A percentile compares a stretch with the other conserved stretches of the same genome.
Evolutionary conservation across 2,797 vertebrate genomes (phyloP).

Genomic region (Martes flavigula): DNA sequence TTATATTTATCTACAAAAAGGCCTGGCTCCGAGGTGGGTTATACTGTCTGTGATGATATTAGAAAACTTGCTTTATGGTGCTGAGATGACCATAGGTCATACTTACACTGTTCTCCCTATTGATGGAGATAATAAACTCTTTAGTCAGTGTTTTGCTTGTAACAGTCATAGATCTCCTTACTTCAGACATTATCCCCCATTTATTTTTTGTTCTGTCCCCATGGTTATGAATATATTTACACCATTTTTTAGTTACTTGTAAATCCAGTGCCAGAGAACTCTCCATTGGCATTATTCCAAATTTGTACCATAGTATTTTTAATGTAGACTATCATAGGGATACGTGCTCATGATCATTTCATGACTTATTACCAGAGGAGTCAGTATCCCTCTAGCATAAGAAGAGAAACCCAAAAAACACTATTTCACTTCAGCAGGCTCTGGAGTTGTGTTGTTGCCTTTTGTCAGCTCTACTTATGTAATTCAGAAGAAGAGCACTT

Average conservation of each 20-base stretch:
- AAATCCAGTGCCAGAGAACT: conserved; percentile 10
- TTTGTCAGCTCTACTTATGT: conserved; percentile 43
- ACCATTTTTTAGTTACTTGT: background rate
- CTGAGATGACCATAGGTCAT: background rate
- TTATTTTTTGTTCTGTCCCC: background rate
- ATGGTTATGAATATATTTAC: background rate
- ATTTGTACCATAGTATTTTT: background rate
- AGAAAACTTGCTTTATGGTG: background rate
- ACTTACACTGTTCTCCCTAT: background rate
- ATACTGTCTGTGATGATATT: background rate
- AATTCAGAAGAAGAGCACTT: conserved; percentile 42
- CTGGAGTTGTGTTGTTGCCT: background rate
- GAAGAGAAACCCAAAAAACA: conserved; percentile 24
- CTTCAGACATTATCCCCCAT: background rate
- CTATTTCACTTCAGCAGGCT: background rate
- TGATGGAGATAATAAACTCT: background rate
- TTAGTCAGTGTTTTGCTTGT: background rate
- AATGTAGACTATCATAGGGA: background rate
- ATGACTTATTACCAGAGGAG: conserved; percentile 16
- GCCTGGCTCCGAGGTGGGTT: background rate
- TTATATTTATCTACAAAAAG: background rate
- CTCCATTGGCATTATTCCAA: background rate
- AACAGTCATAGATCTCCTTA: background rate
- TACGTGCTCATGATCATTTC: background rate
- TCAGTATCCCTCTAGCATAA: background rate